Evolutionary conservation across 2,113 vertebrate species (phyloP).

Genomic region (Ceyx melanurus): DNA sequence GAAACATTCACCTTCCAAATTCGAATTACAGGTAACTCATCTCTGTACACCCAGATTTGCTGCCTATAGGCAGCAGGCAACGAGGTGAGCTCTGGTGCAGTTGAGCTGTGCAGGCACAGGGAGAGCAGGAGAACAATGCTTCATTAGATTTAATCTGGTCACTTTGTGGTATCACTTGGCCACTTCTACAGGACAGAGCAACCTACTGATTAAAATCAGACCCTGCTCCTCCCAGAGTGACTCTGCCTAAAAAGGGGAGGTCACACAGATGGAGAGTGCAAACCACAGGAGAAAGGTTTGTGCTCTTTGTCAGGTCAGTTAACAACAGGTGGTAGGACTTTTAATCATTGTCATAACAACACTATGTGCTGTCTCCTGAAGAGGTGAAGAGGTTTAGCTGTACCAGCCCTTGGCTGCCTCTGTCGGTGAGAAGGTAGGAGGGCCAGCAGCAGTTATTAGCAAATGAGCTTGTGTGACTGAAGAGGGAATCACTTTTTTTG

Average conservation of each 20-base stretch:
- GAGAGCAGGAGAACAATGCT: not conserved
- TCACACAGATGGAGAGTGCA: not conserved
- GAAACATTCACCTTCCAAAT: slow-evolving; percentile 82
- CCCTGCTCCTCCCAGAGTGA: not conserved
- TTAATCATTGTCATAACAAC: not conserved
- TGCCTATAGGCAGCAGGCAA: not conserved
- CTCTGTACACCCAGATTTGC: not conserved
- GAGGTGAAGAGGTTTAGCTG: not conserved
- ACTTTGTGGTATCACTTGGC: not conserved
- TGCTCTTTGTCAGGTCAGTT: not conserved
- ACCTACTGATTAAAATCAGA: not conserved
- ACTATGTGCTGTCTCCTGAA: not conserved
- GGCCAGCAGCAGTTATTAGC: not conserved
- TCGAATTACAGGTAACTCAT: slow-evolving; percentile 83
- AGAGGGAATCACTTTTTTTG: not conserved
- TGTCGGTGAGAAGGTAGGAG: not conserved
- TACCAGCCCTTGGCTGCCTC: not conserved
- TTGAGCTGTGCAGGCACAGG: not conserved
- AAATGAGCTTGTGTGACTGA: not conserved
- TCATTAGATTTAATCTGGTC: not conserved
- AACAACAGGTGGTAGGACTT: not conserved
- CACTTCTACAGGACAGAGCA: not conserved
- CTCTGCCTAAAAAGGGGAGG: not conserved
- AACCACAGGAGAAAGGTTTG: not conserved
- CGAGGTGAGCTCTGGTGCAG: not conserved